phyloP scores from a whole-genome alignment of 2,113 vertebrate species.

The Penelope pileata region DNA sequence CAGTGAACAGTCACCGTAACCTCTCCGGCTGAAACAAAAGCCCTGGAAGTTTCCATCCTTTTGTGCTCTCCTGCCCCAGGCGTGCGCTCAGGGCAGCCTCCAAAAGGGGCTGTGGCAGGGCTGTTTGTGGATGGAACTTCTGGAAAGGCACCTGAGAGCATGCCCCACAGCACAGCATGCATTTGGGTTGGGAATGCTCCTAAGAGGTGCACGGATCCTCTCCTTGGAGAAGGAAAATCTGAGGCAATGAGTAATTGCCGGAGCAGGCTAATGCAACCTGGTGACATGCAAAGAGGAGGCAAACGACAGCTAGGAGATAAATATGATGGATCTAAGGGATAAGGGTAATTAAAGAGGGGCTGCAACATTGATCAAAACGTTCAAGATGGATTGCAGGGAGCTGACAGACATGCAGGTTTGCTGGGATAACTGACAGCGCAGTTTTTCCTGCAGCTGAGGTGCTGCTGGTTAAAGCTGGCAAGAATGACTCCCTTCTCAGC shows the following conservation, averaged over 20 bases:
- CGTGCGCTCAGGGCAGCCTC: background rate
- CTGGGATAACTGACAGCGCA: background rate
- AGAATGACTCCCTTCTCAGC: background rate
- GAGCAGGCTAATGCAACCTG: background rate
- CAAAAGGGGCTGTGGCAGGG: background rate
- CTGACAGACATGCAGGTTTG: background rate
- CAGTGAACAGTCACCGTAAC: conserved; percentile 39
- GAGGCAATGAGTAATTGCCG: background rate
- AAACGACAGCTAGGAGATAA: conserved; percentile 10
- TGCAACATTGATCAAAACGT: background rate
- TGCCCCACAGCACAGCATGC: background rate
- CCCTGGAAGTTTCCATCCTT: conserved; percentile 58
- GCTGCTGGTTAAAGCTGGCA: background rate
- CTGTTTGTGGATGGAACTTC: background rate
- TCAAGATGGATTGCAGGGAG: background rate
- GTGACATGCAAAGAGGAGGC: background rate
- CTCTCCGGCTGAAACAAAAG: conserved; percentile 56
- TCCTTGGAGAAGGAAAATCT: background rate
- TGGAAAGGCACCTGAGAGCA: background rate
- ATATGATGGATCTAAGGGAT: conserved; percentile 7
- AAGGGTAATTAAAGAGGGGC: conserved; percentile 40
- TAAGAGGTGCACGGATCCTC: background rate
- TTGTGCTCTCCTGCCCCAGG: conserved; percentile 7
- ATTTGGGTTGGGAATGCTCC: background rate
- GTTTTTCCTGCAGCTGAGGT: background rate